Base-by-base conservation (phyloP, 2,888 invertebrate genomes). In the Graphium colonna region DNA sequence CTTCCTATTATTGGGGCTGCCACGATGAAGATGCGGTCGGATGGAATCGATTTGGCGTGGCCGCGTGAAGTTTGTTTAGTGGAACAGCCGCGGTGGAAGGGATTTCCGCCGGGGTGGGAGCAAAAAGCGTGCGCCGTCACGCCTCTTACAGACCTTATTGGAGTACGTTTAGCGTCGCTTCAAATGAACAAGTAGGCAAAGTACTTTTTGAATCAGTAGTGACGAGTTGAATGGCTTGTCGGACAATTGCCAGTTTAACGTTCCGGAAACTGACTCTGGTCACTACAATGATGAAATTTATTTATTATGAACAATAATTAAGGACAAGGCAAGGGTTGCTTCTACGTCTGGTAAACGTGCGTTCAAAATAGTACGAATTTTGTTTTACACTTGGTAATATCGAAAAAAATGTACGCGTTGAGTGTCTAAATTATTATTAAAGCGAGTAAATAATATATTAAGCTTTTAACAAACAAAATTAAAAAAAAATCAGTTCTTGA, bases 21-120 rank as follows among this genome's bases (percentile, higher is more conserved):
- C 71, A 71, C 68, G 71, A 73, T 71, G 71, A 77, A 79, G 86
- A 83, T 81, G 78, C 77, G 82, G 83, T 79, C 77, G 79, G 67
- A 64, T 69, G 72, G 73, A 87, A 88, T 88, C 82, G 84, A 88
- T 89, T 88, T 78, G 63, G 73, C 70, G 71, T 73, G 75, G 73
- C 75, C 73, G 82, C 86, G 84, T 87, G 85, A 86, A 82, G 86
- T 88, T 88, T 87, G 88, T 85, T 87, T 86, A 87, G 82, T 74
- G 80, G 80, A 83, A 83, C 84, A 78, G 75, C 75, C 77, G 81
- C 76, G 62, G 61, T 59, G 52, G 47, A 31, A 60, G 57, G 48
- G 49, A 57, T 33, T 44, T 49, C 49, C 21, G 39, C 13, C 58
- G 51, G 51, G 58, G 57, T 52, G 13, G 53, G 45, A 33, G 58